A percentile compares a stretch with the other conserved stretches of the same genome.
phyloP scores from a whole-genome alignment of 1,140 invertebrate species.

The Danaus melanippus region DNA sequence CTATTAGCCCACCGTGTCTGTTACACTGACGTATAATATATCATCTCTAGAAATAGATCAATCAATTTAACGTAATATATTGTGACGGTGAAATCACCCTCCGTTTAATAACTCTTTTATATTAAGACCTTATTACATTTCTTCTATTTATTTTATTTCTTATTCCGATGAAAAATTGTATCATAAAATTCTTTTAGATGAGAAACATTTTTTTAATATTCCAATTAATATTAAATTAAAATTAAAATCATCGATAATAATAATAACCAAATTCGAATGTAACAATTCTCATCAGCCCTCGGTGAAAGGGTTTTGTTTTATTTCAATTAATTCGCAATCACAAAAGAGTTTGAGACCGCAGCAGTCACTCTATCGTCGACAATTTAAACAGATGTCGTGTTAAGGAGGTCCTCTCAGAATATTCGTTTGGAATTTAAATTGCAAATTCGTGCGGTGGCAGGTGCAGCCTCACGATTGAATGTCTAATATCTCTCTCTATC shows the following conservation, averaged over 20 bases:
- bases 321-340: constrained; percentile 69
- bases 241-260: background rate
- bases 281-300: constrained; percentile 21
- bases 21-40: constrained; percentile 49
- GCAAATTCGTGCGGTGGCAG: constrained; percentile 69
- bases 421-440: constrained; percentile 72
- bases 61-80: constrained; percentile 63
- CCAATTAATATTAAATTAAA: too few species aligned
- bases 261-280: constrained; percentile 15
- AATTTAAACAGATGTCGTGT: constrained; percentile 74
- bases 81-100: constrained; percentile 39
- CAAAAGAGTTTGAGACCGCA: constrained; percentile 60
- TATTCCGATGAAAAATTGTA: too few species aligned
- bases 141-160: too few species aligned
- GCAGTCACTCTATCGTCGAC: constrained; percentile 65
- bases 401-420: constrained; percentile 71
- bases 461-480: constrained; percentile 58
- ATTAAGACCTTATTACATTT: too few species aligned
- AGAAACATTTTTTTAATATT: too few species aligned
- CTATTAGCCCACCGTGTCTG: constrained; percentile 54
- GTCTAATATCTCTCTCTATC: constrained; percentile 41
- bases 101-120: constrained; percentile 19
- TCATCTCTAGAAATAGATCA: constrained; percentile 55
- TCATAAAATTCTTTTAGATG: too few species aligned
- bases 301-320: constrained; percentile 59